Conservation (phyloP, 2,113 vertebrate genomes). For the Anser brachyrhynchus region DNA sequence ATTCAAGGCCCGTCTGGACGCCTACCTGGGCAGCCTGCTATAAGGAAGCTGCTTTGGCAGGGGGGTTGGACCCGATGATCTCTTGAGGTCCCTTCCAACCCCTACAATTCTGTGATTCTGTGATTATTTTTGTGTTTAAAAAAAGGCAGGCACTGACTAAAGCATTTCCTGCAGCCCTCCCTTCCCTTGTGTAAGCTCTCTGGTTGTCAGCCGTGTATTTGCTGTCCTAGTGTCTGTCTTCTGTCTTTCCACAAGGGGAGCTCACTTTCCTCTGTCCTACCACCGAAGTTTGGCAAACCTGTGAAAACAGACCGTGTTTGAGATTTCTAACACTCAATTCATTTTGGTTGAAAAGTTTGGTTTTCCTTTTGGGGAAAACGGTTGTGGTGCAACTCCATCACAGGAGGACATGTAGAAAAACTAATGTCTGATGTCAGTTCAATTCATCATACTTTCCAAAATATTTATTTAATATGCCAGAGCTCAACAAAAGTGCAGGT, state of each 20-base stretch:
- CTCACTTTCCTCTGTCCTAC: neutral
- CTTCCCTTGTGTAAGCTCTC: neutral
- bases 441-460: neutral
- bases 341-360: neutral
- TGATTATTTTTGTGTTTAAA: neutral
- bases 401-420: neutral
- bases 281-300: neutral
- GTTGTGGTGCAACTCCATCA: neutral
- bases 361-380: neutral
- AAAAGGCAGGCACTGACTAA: neutral
- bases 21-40: too few species aligned
- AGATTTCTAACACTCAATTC: neutral
- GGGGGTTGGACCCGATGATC: too few species aligned
- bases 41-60: too few species aligned
- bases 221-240: neutral
- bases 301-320: neutral
- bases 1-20: too few species aligned
- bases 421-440: neutral
- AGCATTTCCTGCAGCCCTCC: constrained; percentile 15
- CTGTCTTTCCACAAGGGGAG: neutral
- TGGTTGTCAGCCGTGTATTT: neutral
- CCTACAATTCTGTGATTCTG: neutral
- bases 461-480: neutral
- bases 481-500: neutral
- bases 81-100: too few species aligned